These are phyloP conservation scores for Pristis pectinata DNA, from an alignment of 2,797 vertebrate species.

Conservation along the genomic window DNA sequence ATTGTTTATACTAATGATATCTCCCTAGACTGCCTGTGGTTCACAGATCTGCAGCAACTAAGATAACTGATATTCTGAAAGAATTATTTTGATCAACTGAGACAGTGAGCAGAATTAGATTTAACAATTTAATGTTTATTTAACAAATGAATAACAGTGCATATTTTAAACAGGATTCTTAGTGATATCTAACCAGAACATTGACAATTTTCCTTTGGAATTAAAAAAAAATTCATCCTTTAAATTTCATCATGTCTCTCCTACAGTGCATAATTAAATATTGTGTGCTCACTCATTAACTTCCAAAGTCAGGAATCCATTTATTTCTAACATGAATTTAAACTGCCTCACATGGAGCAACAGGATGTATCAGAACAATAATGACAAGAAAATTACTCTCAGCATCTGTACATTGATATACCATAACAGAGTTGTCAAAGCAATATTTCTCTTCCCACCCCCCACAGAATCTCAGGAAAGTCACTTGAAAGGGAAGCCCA, in stretches of 20 bases:
- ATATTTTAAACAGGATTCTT: background rate
- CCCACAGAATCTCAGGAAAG: background rate
- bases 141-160: background rate
- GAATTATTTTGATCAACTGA: background rate
- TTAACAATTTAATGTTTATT: background rate
- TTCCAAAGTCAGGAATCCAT: background rate
- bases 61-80: background rate
- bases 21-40: background rate
- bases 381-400: background rate
- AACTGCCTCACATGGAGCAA: background rate
- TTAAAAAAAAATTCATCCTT: background rate
- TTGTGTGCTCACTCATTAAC: background rate
- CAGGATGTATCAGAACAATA: background rate
- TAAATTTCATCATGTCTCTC: background rate
- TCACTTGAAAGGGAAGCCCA: background rate
- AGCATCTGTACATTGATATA: background rate
- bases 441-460: background rate
- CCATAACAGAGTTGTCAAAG: background rate
- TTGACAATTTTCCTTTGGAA: background rate
- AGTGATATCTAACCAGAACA: background rate
- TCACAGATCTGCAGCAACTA: background rate
- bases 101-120: background rate
- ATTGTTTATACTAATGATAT: constrained; percentile 20
- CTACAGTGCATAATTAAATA: background rate
- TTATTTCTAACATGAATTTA: background rate